Evolutionary conservation across 2,888 invertebrate genomes (phyloP).

Genomic region (Steinernema carpocapsae): DNA sequence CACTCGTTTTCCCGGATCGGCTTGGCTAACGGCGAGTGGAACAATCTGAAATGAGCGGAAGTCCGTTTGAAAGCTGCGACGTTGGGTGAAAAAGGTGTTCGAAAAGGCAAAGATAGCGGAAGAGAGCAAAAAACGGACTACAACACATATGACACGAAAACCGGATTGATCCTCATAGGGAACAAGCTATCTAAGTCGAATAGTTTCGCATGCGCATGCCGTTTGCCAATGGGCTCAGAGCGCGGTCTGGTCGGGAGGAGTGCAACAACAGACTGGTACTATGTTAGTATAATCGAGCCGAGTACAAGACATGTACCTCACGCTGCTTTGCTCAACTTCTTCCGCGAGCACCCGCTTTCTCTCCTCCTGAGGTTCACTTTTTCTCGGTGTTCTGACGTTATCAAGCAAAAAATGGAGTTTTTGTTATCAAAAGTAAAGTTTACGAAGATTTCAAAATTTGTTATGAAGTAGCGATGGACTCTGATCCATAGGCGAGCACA

Average conservation of each 20-base stretch:
- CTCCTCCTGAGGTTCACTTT: neutral
- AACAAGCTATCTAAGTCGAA: constrained; percentile 23
- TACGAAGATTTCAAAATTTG: too few species aligned
- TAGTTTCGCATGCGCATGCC: constrained; percentile 31
- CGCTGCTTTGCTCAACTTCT: neutral
- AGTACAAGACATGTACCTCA: constrained; percentile 23
- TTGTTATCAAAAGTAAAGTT: too few species aligned
- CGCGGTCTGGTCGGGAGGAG: constrained; percentile 6
- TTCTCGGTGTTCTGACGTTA: constrained; percentile 13
- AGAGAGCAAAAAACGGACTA: neutral
- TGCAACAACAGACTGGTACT: constrained; percentile 29
- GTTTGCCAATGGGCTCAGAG: constrained; percentile 30
- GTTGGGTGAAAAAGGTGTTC: neutral
- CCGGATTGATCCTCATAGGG: constrained; percentile 27
- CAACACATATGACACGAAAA: constrained; percentile 1
- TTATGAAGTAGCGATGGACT: too few species aligned
- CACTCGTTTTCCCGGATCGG: constrained; percentile 60
- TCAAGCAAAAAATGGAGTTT: too few species aligned
- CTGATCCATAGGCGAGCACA: too few species aligned
- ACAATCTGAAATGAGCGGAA: constrained; percentile 53
- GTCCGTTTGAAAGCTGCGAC: neutral
- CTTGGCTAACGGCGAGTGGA: constrained; percentile 62
- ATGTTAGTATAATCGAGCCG: constrained; percentile 29
- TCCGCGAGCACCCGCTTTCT: neutral
- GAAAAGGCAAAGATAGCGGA: constrained; percentile 9